Evolutionary conservation across 2,113 vertebrate genomes (phyloP).

Genomic region (Hippocampus mohnikei): DNA sequence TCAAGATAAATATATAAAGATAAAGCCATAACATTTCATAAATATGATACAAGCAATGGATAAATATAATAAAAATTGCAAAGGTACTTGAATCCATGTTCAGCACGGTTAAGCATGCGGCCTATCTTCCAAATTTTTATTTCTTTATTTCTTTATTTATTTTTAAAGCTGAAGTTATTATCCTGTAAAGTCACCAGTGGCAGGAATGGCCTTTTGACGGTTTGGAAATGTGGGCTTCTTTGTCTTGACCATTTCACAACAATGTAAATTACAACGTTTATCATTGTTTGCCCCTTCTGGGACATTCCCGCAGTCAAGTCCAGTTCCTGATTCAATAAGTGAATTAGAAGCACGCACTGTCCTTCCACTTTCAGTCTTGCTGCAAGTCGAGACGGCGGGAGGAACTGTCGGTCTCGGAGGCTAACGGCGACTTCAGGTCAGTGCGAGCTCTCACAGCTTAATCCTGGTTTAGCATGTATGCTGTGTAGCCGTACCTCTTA

Average conservation of each 20-base stretch:
- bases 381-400: conserved; percentile 2
- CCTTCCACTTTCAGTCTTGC: conserved; percentile 41
- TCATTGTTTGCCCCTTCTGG: conserved; percentile 3
- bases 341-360: conserved; percentile 38
- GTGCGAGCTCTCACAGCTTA: background rate
- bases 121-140: no score
- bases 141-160: no score
- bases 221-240: background rate
- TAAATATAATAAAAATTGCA: background rate
- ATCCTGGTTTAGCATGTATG: no score
- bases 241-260: background rate
- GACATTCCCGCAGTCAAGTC: background rate
- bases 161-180: background rate
- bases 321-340: conserved; percentile 47
- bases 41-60: no score
- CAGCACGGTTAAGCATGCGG: background rate
- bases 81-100: background rate
- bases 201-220: background rate
- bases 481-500: background rate
- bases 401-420: background rate
- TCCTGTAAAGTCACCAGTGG: background rate
- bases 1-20: no score
- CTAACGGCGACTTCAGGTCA: conserved; percentile 34
- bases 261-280: background rate
- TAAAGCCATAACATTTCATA: no score